Percentiles rank a stretch among this genome's conserved stretches.
These are phyloP conservation scores for Axinella damicornis DNA, from an alignment of 37 sponge, comb jelly and placozoan genomes.

Conservation along the genomic window DNA sequence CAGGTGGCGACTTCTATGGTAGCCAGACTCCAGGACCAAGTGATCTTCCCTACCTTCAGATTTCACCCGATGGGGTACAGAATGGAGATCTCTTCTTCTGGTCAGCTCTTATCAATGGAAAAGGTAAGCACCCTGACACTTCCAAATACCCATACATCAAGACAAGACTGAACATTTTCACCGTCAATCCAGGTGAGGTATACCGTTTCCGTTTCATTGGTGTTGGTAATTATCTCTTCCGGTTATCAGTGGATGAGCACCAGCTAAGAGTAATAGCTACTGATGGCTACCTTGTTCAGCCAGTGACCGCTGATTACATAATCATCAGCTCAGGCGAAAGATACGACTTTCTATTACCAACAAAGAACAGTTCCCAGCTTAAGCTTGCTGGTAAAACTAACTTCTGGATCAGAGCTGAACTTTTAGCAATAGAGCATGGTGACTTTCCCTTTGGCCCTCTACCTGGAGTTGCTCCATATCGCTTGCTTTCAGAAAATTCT, in stretches of 20 bases:
- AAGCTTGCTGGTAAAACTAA: neutral
- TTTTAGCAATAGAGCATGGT: constrained; percentile 25
- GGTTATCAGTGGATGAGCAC: constrained; percentile 70
- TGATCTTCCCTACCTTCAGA: neutral
- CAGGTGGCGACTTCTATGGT: neutral
- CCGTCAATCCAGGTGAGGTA: neutral
- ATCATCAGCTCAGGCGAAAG: constrained; percentile 65
- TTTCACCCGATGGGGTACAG: neutral
- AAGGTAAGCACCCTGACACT: constrained; percentile 32
- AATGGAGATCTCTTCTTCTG: constrained; percentile 20
- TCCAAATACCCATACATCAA: neutral
- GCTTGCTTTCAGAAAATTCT: neutral
- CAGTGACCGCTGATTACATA: constrained; percentile 35
- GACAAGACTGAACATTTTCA: constrained; percentile 25
- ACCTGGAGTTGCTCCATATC: neutral
- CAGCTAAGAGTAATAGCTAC: constrained; percentile 52
- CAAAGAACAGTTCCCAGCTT: constrained; percentile 5
- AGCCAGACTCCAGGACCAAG: neutral
- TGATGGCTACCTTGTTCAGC: constrained; percentile 52
- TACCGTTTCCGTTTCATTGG: constrained; percentile 76
- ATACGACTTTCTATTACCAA: constrained; percentile 55
- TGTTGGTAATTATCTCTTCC: constrained; percentile 45
- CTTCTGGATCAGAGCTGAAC: constrained; percentile 54
- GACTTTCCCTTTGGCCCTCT: too few species aligned
- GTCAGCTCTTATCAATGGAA: constrained; percentile 68